Conservation (phyloP, 1,140 invertebrate species). For the Diachasmimorpha longicaudata region DNA sequence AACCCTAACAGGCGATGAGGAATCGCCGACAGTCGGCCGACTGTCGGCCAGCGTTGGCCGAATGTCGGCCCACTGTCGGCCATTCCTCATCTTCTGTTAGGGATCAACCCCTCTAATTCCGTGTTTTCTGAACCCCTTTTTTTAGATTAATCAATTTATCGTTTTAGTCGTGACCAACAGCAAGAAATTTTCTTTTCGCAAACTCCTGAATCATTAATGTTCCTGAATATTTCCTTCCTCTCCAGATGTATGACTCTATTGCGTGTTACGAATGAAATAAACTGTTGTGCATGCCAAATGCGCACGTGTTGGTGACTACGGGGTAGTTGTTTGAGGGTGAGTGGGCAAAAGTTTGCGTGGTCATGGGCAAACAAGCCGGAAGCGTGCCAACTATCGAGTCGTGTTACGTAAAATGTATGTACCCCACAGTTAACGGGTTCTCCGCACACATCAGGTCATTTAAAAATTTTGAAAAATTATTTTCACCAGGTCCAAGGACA, state of each 20-base stretch:
- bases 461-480: neutral
- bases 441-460: neutral
- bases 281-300: slow-evolving; percentile 24
- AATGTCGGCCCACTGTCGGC: too few relatives aligned
- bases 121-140: neutral
- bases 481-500: neutral
- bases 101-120: neutral
- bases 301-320: neutral
- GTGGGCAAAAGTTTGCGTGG: slow-evolving; percentile 24
- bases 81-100: too few relatives aligned
- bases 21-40: too few relatives aligned
- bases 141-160: slow-evolving; percentile 10
- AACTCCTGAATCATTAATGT: neutral
- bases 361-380: slow-evolving; percentile 33
- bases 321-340: neutral
- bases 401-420: slow-evolving; percentile 19
- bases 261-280: slow-evolving; percentile 13
- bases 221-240: slow-evolving; percentile 6
- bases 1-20: too few relatives aligned
- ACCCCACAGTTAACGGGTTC: neutral
- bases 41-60: too few relatives aligned
- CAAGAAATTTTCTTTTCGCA: neutral
- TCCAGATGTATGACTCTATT: slow-evolving; percentile 6
- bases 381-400: slow-evolving; percentile 35
- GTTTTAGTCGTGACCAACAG: neutral